Base-by-base conservation (phyloP, 2,888 invertebrate genomes). In the Yponomeuta sedellus region DNA sequence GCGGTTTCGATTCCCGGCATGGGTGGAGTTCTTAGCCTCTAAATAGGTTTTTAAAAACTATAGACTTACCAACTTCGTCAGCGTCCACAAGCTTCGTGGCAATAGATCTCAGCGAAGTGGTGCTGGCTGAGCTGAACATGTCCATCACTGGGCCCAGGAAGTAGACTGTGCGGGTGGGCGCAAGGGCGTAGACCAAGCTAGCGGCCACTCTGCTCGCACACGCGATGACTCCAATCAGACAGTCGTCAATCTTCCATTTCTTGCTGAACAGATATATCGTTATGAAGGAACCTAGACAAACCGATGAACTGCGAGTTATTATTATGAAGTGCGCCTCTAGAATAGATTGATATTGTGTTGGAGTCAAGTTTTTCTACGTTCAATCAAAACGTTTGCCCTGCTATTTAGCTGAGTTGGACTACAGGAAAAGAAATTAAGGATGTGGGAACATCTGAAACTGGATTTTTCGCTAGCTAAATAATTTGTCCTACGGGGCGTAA, bases 91-190 rank as follows among this genome's bases (percentile, higher is more conserved):
- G 77, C 75, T 93, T 93, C 0, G 93, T 92, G 19, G 92, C 92
- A 59, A 93, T 92, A 0, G 93, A 93, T 69, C 93, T 82, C 69
- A 93, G 80, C 0, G 92, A 92, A 1, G 93, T 92, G 2, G 92
- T 91, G 0, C 91, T 92, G 0, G 93, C 92, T 0, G 92, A 91
- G 69, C 92, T 92, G 72, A 92, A 91, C 82, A 93, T 86, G 66
- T 92, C 92, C 75, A 92, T 79, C 44, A 91, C 77, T 8, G 92
- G 92, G 22, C 92, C 93, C 66, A 92, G 73, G 80, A 92, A 92
- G 80, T 92, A 92, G 66, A 92, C 74, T 0, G 84, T 82, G 56
- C 87, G 77, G 11, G 76, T 82, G 0, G 88, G 88, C 0, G 92
- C 92, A 70, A 92, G 72, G 0, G 92, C 92, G 74, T 92, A 93